Conservation (phyloP, 1,140 invertebrate species). For the Hypothenemus hampei region DNA sequence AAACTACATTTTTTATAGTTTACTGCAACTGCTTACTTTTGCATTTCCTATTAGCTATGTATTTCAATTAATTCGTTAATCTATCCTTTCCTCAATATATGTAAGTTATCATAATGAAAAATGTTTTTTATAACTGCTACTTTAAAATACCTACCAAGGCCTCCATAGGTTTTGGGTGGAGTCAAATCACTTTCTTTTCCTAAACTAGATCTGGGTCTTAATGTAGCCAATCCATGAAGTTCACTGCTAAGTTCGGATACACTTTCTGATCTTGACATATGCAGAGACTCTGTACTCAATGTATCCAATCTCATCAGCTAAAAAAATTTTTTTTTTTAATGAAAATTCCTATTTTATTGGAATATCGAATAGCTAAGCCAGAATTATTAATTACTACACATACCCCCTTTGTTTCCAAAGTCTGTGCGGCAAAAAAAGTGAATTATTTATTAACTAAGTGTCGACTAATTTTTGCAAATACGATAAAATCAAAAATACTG, state of each 20-base stretch:
- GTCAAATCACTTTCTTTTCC: conserved; percentile 52
- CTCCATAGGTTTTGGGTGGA: conserved; percentile 70
- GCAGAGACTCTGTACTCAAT: conserved; percentile 68
- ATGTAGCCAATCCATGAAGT: conserved; percentile 39
- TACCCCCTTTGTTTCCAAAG: conserved; percentile 46
- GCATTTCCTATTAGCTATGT: too few relatives aligned
- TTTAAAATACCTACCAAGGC: conserved; percentile 63
- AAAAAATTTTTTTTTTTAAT: neutral
- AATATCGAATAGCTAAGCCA: too few relatives aligned
- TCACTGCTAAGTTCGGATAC: conserved; percentile 72
- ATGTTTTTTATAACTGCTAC: too few relatives aligned
- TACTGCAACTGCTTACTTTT: too few relatives aligned
- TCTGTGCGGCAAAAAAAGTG: conserved; percentile 36
- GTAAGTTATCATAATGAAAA: too few relatives aligned
- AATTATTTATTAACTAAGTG: conserved; percentile 1
- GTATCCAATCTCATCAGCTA: conserved; percentile 72
- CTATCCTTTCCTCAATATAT: too few relatives aligned
- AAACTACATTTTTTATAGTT: too few relatives aligned
- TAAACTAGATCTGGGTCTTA: conserved; percentile 46
- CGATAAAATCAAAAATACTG: neutral
- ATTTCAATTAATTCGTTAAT: too few relatives aligned
- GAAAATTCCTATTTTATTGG: too few relatives aligned
- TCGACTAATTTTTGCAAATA: neutral
- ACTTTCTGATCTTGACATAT: conserved; percentile 72
- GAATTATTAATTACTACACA: conserved; percentile 24